A percentile compares a stretch with the other conserved stretches of the same genome.
phyloP scores from a whole-genome alignment of 2,888 invertebrate genomes.

The Parnassius orleans region DNA sequence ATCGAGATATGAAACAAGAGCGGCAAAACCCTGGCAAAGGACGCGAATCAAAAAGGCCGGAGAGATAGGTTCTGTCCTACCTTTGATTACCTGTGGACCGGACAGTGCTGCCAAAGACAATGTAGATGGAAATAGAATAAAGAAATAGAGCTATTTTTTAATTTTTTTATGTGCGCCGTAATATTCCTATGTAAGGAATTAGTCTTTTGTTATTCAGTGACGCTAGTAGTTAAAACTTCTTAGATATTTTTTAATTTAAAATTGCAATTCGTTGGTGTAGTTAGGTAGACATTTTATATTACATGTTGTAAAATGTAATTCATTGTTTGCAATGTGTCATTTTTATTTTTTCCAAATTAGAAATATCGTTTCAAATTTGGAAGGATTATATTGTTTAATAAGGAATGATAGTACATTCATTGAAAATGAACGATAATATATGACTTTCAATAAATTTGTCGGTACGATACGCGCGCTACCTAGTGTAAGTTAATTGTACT shows the following conservation, averaged over 20 bases:
- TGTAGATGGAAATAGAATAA: constrained; percentile 46
- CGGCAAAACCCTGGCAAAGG: constrained; percentile 46
- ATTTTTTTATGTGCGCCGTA: constrained; percentile 30
- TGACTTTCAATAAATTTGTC: too few species aligned
- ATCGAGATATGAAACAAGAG: constrained; percentile 63
- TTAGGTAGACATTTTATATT: neutral
- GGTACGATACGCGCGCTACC: too few species aligned
- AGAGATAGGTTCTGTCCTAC: constrained; percentile 68
- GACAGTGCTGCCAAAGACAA: constrained; percentile 44
- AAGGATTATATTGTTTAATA: too few species aligned
- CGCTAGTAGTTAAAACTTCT: constrained; percentile 4
- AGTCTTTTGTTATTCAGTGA: constrained; percentile 10
- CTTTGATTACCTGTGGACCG: constrained; percentile 70
- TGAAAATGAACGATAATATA: too few species aligned
- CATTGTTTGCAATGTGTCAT: too few species aligned
- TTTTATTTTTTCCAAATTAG: too few species aligned
- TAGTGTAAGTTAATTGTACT: too few species aligned
- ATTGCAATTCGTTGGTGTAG: neutral
- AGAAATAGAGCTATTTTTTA: constrained; percentile 39
- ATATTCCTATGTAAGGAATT: constrained; percentile 15
- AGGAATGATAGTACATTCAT: too few species aligned
- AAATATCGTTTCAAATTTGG: too few species aligned
- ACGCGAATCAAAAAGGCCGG: constrained; percentile 58
- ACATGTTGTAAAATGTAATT: too few species aligned
- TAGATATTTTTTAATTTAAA: neutral